A percentile compares a stretch with the other conserved stretches of the same genome.
Evolutionary conservation across 2,113 vertebrate species (phyloP).

Genomic region (Scopus umbretta): DNA sequence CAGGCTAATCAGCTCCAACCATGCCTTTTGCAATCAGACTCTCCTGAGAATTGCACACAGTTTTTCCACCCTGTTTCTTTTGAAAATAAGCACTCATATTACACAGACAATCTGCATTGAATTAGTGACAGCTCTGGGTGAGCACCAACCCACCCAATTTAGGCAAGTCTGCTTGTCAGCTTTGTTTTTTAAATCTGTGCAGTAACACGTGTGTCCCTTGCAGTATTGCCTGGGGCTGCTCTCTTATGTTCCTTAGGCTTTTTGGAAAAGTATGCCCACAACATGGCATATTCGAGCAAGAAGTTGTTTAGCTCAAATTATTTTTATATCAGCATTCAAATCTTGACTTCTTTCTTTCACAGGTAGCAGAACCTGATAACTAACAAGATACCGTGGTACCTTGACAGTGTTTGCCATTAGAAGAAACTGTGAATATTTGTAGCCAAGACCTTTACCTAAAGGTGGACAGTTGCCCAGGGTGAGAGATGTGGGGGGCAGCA

Average conservation of each 20-base stretch:
- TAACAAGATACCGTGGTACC: neutral
- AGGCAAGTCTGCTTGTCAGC: neutral
- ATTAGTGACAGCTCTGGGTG: neutral
- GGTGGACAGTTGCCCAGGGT: neutral
- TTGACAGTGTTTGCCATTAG: neutral
- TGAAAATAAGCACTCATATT: conserved; percentile 10
- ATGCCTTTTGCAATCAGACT: neutral
- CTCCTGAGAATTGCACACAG: neutral
- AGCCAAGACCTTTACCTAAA: neutral
- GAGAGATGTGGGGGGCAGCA: neutral
- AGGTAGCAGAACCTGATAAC: neutral
- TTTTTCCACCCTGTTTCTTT: conserved; percentile 26
- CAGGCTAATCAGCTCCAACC: conserved; percentile 33
- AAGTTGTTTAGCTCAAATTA: neutral
- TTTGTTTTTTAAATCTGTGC: conserved; percentile 1
- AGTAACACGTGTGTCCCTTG: neutral
- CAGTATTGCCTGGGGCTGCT: neutral
- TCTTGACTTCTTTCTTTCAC: neutral
- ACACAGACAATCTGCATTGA: neutral
- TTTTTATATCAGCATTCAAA: neutral
- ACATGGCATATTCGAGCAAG: neutral
- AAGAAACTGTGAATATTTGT: neutral
- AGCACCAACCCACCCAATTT: neutral
- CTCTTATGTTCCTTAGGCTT: neutral
- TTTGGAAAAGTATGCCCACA: neutral